phyloP scores from a whole-genome alignment of 30 jellyfish, hydroid and myxozoan genomes.

The Catostylus mosaicus region DNA sequence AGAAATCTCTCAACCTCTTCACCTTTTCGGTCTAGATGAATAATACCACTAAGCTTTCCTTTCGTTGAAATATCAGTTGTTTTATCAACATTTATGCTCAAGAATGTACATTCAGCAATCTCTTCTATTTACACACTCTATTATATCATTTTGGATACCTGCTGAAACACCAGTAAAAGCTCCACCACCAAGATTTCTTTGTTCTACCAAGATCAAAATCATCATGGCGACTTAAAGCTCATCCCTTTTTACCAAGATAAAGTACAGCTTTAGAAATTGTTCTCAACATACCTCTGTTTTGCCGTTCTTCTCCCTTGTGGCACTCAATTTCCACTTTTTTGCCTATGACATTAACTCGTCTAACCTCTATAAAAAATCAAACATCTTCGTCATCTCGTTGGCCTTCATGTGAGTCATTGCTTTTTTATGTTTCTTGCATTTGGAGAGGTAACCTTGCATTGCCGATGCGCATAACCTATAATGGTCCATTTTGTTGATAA shows the following conservation, averaged over 20 bases:
- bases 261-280: conserved; percentile 31
- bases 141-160: conserved; percentile 40
- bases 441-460: conserved; percentile 10
- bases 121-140: conserved; percentile 18
- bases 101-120: conserved; percentile 4
- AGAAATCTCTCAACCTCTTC: conserved; percentile 45
- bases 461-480: neutral
- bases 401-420: conserved; percentile 33
- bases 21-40: conserved; percentile 8
- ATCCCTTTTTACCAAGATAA: conserved; percentile 21
- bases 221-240: conserved; percentile 46
- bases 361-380: conserved; percentile 6
- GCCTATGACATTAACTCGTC: conserved; percentile 27
- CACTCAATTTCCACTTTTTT: conserved; percentile 35
- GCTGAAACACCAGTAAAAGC: conserved; percentile 59
- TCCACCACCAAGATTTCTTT: no score
- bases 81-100: conserved; percentile 54
- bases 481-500: neutral
- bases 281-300: conserved; percentile 32
- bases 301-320: conserved; percentile 43
- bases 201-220: conserved; percentile 15
- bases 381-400: conserved; percentile 10
- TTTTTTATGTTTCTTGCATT: conserved; percentile 26
- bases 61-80: conserved; percentile 49
- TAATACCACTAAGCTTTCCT: conserved; percentile 24